phyloP scores from a whole-genome alignment of 2,888 invertebrate species.

The Acronicta psi region DNA sequence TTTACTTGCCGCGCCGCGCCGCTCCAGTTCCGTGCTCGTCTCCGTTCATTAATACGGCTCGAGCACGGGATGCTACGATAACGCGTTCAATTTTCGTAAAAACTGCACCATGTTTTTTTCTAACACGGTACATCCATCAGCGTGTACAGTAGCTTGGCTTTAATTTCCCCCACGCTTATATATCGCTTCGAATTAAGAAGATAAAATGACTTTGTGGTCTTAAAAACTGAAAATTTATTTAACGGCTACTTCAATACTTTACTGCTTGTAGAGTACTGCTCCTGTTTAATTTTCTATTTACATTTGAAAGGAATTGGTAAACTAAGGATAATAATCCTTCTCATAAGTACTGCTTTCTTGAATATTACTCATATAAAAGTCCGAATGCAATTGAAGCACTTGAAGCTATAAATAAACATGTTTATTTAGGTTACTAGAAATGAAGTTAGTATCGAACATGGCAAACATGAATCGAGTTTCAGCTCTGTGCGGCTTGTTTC shows the following conservation, averaged over 20 bases:
- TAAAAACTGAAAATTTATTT: conserved; percentile 46
- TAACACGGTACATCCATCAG: conserved; percentile 56
- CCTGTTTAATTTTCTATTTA: conserved; percentile 37
- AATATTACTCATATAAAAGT: conserved; percentile 17
- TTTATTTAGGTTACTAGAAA: conserved; percentile 51
- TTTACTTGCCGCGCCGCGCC: conserved; percentile 60
- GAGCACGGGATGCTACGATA: conserved; percentile 58
- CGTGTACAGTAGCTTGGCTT: conserved; percentile 29
- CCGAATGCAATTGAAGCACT: conserved; percentile 16
- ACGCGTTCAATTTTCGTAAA: conserved; percentile 63
- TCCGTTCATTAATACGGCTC: conserved; percentile 64
- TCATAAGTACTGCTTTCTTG: conserved; percentile 4
- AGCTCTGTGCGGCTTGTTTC: conserved; percentile 40
- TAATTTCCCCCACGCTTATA: conserved; percentile 43
- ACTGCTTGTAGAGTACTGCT: conserved; percentile 43
- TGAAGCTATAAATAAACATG: conserved; percentile 14
- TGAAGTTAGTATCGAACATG: conserved; percentile 34
- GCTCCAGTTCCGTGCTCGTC: conserved; percentile 43
- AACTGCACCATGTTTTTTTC: conserved; percentile 53
- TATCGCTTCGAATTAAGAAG: conserved; percentile 47
- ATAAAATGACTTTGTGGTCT: conserved; percentile 41
- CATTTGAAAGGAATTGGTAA: conserved; percentile 19
- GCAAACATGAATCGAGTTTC: conserved; percentile 42
- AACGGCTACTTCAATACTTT: conserved; percentile 49
- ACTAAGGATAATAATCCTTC: conserved; percentile 4